Evolutionary conservation across 1,140 invertebrate species (phyloP).

Genomic region (Sitobion miscanthi): DNA sequence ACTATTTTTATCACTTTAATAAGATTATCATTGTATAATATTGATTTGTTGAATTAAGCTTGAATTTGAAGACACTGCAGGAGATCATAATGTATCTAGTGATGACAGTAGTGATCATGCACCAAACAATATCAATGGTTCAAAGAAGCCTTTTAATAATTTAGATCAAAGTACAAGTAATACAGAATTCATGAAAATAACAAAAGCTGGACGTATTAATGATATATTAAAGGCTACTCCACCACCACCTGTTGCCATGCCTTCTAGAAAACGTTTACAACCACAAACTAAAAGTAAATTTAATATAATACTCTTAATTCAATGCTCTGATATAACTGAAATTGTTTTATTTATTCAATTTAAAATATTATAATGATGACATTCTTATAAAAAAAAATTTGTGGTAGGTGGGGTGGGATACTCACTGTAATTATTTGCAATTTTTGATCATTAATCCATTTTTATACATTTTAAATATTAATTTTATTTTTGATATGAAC

Average conservation of each 20-base stretch:
- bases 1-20: not conserved
- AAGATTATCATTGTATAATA: not conserved
- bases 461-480: no score
- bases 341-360: not conserved
- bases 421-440: not conserved
- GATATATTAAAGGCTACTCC: not conserved
- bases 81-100: not conserved
- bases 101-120: slow-evolving; percentile 4
- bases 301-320: not conserved
- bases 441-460: no score
- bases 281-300: slow-evolving; percentile 41
- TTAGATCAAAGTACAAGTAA: not conserved
- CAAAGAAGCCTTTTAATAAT: not conserved
- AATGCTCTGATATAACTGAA: not conserved
- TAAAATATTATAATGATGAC: not conserved
- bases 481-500: no score
- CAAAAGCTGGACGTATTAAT: not conserved
- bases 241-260: slow-evolving; percentile 40
- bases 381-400: no score
- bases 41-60: slow-evolving; percentile 1
- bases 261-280: slow-evolving; percentile 42
- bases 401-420: not conserved
- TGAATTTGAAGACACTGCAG: not conserved
- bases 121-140: not conserved
- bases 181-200: not conserved